A percentile compares a stretch with the other conserved stretches of the same genome.
Evolutionary conservation across 2,113 vertebrate genomes (phyloP).

Genomic region (Ancistrus triradiatus): DNA sequence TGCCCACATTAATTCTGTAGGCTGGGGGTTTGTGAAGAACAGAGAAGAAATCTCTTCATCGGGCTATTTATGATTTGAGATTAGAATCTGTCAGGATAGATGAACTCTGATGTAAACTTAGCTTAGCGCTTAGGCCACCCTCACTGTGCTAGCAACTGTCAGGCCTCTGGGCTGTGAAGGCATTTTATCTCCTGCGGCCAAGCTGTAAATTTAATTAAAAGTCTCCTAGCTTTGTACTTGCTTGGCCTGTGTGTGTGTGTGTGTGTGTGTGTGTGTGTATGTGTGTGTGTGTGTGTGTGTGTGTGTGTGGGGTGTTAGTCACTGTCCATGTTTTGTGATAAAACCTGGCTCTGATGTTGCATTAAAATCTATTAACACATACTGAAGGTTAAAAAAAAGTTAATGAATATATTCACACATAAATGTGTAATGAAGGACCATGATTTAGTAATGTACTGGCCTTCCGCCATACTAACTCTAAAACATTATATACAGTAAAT

Average conservation of each 20-base stretch:
- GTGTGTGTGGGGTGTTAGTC: not conserved
- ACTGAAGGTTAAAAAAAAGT: not conserved
- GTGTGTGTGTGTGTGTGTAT: constrained; percentile 1
- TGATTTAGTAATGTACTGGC: not conserved
- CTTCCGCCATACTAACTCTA: no score
- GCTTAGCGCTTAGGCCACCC: constrained; percentile 42
- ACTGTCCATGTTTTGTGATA: constrained; percentile 15
- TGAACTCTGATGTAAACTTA: constrained; percentile 57
- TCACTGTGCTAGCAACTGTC: constrained; percentile 47
- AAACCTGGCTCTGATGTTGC: constrained; percentile 15
- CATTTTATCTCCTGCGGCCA: constrained; percentile 54
- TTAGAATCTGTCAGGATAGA: constrained; percentile 58
- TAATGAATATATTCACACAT: not conserved
- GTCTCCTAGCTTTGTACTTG: constrained; percentile 39
- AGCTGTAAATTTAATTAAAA: constrained; percentile 64
- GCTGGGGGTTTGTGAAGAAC: constrained; percentile 10
- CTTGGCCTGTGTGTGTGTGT: not conserved
- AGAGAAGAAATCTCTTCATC: constrained; percentile 16
- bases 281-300: not conserved
- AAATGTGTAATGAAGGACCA: not conserved
- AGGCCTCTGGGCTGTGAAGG: constrained; percentile 55
- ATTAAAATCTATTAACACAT: constrained; percentile 18
- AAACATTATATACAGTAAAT: no score
- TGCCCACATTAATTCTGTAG: constrained; percentile 26
- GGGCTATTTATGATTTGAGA: constrained; percentile 53